Conservation (phyloP, 2,797 vertebrate species). For the Sandelia bainsii region DNA sequence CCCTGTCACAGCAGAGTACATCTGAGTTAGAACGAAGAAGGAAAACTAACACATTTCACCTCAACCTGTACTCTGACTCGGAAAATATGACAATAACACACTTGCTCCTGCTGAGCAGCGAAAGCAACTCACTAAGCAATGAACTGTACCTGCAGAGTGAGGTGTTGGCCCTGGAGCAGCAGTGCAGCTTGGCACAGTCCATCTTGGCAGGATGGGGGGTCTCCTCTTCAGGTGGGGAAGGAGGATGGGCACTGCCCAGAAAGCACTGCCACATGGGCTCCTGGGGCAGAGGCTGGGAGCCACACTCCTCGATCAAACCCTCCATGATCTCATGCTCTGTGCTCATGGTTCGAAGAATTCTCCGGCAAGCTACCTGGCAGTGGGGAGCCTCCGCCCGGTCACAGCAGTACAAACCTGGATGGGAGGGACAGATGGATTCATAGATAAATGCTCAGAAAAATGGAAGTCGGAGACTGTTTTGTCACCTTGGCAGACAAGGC, state of each 20-base stretch:
- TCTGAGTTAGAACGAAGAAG: not conserved
- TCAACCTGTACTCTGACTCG: not conserved
- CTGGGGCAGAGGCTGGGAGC: slow-evolving; percentile 95
- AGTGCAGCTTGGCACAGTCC: slow-evolving; percentile 97
- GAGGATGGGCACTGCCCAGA: slow-evolving; percentile 91
- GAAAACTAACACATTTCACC: not conserved
- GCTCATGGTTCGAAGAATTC: slow-evolving; percentile 94
- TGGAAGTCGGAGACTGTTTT: too few relatives aligned
- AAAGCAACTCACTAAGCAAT: not conserved
- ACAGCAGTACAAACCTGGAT: slow-evolving; percentile 94
- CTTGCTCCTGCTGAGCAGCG: too few relatives aligned
- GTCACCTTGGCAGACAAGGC: too few relatives aligned
- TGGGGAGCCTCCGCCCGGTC: slow-evolving; percentile 93
- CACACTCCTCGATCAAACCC: slow-evolving; percentile 93
- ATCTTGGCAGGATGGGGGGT: slow-evolving; percentile 92
- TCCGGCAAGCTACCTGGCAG: slow-evolving; percentile 93
- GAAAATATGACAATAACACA: not conserved
- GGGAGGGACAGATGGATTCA: not conserved
- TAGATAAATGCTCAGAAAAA: not conserved
- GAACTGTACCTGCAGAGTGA: slow-evolving; percentile 91
- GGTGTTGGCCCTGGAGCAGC: slow-evolving; percentile 97
- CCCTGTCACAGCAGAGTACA: slow-evolving; percentile 78
- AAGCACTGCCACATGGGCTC: slow-evolving; percentile 99
- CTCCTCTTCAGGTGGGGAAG: slow-evolving; percentile 89
- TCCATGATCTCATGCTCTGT: slow-evolving; percentile 99